Conservation (phyloP, 2,888 invertebrate genomes). For the Sphecodes monilicornis region DNA sequence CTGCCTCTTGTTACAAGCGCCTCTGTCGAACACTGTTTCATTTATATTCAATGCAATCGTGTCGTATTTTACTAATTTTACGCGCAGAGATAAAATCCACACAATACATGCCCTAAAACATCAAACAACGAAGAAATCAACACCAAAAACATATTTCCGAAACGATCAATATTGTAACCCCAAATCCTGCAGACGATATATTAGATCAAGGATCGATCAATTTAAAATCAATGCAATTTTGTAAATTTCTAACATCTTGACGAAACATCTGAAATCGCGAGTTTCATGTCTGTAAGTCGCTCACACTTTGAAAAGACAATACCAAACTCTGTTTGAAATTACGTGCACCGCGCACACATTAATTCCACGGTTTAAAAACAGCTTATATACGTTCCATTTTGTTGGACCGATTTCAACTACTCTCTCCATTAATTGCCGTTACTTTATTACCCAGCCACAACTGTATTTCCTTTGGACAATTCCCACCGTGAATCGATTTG, state of each 20-base stretch:
- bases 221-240: no score
- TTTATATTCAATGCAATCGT: background rate
- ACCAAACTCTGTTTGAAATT: no score
- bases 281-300: no score
- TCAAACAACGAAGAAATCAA: no score
- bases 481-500: background rate
- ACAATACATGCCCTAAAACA: background rate
- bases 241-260: no score
- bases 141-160: background rate
- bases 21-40: background rate
- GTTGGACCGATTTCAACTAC: background rate
- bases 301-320: no score
- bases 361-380: background rate
- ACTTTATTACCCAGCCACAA: background rate
- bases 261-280: no score
- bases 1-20: background rate
- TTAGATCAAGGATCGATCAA: no score
- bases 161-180: no score
- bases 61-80: background rate
- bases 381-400: background rate
- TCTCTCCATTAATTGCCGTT: background rate
- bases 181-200: no score
- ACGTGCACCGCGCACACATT: background rate
- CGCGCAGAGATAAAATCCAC: background rate
- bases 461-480: slow-evolving; percentile 2